Conservation (phyloP, 2,888 invertebrate species). For the Adelphocoris suturalis region DNA sequence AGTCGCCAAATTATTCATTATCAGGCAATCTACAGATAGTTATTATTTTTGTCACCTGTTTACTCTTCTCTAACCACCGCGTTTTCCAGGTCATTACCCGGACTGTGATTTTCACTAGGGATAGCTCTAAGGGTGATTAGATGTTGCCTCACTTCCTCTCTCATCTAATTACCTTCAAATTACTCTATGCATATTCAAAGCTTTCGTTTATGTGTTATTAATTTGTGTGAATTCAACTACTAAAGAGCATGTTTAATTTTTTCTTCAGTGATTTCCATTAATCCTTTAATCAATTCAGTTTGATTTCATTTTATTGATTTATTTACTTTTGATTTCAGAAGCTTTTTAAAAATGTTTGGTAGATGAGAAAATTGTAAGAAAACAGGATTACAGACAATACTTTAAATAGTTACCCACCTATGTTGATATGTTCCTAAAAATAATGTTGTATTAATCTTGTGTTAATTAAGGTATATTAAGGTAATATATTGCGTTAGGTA, state of each 20-base stretch:
- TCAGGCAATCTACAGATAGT: background rate
- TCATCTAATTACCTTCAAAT: background rate
- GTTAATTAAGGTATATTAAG: too few relatives aligned
- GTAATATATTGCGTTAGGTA: too few relatives aligned
- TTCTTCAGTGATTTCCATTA: background rate
- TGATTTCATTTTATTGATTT: too few relatives aligned
- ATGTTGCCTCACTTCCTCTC: constrained; percentile 6
- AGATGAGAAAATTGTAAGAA: too few relatives aligned
- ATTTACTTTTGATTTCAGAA: too few relatives aligned
- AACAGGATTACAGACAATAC: too few relatives aligned
- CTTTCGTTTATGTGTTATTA: constrained; percentile 19
- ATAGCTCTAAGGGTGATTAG: constrained; percentile 14
- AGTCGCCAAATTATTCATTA: too few relatives aligned
- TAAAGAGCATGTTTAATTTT: background rate
- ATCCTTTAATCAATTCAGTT: too few relatives aligned
- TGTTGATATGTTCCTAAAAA: too few relatives aligned
- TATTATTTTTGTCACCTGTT: background rate
- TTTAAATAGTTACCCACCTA: too few relatives aligned
- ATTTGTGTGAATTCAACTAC: background rate
- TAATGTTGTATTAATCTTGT: too few relatives aligned
- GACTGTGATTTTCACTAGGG: constrained; percentile 52
- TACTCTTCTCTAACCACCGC: background rate
- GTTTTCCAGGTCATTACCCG: constrained; percentile 53
- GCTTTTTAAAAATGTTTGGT: too few relatives aligned
- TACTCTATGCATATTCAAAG: constrained; percentile 2